Evolutionary conservation across 2,888 invertebrate species (phyloP).

Genomic region (Chloromyia formosa): DNA sequence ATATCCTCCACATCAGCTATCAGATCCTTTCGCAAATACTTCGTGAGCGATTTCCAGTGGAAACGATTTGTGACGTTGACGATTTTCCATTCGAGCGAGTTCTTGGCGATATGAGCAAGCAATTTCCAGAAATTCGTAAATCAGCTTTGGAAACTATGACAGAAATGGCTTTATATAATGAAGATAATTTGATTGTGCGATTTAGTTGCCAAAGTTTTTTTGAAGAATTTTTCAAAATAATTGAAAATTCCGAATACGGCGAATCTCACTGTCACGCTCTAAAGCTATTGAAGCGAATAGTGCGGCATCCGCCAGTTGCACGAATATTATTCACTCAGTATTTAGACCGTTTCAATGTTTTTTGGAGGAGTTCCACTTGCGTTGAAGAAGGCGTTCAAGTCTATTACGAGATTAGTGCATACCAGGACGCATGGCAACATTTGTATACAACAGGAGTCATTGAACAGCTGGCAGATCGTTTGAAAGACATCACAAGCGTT

Average conservation of each 20-base stretch:
- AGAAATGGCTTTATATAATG: constrained; percentile 9
- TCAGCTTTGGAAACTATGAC: constrained; percentile 2
- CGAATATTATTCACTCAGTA: constrained; percentile 27
- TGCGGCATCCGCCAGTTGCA: constrained; percentile 33
- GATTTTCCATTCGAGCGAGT: constrained; percentile 44
- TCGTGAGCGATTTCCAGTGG: not conserved
- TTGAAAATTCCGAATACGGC: constrained; percentile 11
- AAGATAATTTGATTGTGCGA: constrained; percentile 9
- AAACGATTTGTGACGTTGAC: constrained; percentile 23
- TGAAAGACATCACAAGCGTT: not conserved
- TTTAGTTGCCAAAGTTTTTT: constrained; percentile 42
- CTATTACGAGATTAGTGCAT: constrained; percentile 25
- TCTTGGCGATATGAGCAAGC: constrained; percentile 15
- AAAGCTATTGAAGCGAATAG: constrained; percentile 22
- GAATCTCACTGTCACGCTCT: constrained; percentile 26
- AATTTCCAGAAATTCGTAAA: constrained; percentile 27
- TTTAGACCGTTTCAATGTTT: constrained; percentile 28
- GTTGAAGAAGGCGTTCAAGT: constrained; percentile 13
- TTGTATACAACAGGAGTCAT: constrained; percentile 18
- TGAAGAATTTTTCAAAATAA: constrained; percentile 44
- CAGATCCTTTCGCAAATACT: constrained; percentile 43
- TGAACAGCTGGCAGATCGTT: constrained; percentile 4
- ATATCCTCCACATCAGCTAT: constrained; percentile 46
- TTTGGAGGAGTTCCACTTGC: constrained; percentile 1
- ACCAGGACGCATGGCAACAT: constrained; percentile 24